Conservation (phyloP, 30 jellyfish, hydroid and myxozoan species). For the Morbakka virulenta region DNA sequence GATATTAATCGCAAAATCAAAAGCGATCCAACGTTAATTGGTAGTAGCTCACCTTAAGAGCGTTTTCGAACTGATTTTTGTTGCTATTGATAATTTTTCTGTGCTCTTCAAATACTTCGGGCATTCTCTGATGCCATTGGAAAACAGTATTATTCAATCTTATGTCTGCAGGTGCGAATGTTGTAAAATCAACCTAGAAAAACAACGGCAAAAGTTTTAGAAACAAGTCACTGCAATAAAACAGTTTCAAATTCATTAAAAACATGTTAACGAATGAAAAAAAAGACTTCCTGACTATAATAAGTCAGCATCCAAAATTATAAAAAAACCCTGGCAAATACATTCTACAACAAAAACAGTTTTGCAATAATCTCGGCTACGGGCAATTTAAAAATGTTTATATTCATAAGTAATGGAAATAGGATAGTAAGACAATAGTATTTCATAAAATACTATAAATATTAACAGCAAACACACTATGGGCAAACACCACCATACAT, state of each 20-base stretch:
- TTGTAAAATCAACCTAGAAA: slow-evolving; percentile 72
- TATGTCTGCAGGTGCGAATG: slow-evolving; percentile 94
- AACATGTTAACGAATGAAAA: not conserved
- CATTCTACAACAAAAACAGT: too few relatives aligned
- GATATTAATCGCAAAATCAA: too few relatives aligned
- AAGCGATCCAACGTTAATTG: too few relatives aligned
- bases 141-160: slow-evolving; percentile 81
- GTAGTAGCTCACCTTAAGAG: slow-evolving; percentile 82
- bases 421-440: too few relatives aligned
- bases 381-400: too few relatives aligned
- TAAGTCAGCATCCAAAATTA: not conserved
- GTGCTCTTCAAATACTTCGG: slow-evolving; percentile 96
- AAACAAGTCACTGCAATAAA: not conserved
- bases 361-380: too few relatives aligned
- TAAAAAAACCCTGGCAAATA: too few relatives aligned
- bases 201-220: not conserved
- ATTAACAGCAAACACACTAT: too few relatives aligned
- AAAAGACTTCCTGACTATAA: too few relatives aligned
- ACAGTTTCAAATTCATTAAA: not conserved
- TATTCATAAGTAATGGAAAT: too few relatives aligned
- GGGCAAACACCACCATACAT: too few relatives aligned
- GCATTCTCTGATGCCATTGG: slow-evolving; percentile 99
- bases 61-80: slow-evolving; percentile 83
- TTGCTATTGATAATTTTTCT: slow-evolving; percentile 73
- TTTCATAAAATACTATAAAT: too few relatives aligned